Base-by-base conservation (phyloP, 2,113 vertebrate species). In the Blennius ocellaris region DNA sequence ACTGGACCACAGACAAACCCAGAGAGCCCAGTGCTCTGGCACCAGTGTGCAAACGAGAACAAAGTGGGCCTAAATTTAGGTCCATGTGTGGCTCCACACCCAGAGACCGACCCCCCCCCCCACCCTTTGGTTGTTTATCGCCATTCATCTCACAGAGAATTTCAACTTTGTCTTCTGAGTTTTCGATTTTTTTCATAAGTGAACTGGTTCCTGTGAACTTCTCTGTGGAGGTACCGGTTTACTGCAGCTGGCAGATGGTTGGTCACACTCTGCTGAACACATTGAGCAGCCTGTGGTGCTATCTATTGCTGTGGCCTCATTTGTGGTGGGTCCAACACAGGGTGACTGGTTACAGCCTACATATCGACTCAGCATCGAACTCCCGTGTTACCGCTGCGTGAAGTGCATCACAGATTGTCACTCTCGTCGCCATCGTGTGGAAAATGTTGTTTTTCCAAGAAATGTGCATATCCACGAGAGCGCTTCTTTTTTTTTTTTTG, bases 1-100 rank as follows among this genome's bases (percentile, higher is more conserved):
- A 62, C 64, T 65, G 76, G 81, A 84, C 87, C 82, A 69, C 88
- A 89, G 85, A 82, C 61, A 60, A 78, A 76, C 83, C 77, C 80
- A 72, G 77, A 88, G 86, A 90, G 83, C 73, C 14, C 36, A 73
- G 76, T 82, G 69, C 86, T 90, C 86, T 83, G 88, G 87, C 89
- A 84, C 84, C 83, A 78, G 81, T 74, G 47, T 39, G 59, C 86
- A 84, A 79, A 82, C 52, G 10, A 81, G 83, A 85, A 91, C 92
- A 92, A 92, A 88, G 88, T 76, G 55, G 50, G 59, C 71, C 88
- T 88, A 90, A 91, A 91, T 90, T 80, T 92, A 89, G 84, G 73
- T 58, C 56, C 11, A 5, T 40, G 69, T 71, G 59, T 71, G 76
- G 69, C 80, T 85, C 73, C 57, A 54, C 61, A 84, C 77, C 73